Percentiles rank a stretch among this genome's conserved stretches.
Conservation (phyloP, 2,888 invertebrate genomes). For the Morpho deidamia region DNA sequence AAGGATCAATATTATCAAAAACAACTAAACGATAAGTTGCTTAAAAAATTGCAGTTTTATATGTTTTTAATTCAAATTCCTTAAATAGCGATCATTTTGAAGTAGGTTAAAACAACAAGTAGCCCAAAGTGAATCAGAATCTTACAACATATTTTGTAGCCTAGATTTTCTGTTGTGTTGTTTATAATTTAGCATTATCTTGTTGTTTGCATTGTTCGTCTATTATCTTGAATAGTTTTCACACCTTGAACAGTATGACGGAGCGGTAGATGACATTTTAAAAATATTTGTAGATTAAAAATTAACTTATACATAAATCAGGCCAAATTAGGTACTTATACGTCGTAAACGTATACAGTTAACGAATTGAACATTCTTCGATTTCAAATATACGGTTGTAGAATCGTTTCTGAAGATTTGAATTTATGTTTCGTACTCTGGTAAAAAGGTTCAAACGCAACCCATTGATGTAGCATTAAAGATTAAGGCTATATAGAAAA, state of each 20-base stretch:
- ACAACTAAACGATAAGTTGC: too few species aligned
- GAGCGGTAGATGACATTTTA: neutral
- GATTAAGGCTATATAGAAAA: too few species aligned
- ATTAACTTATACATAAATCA: too few species aligned
- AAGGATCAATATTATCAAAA: too few species aligned
- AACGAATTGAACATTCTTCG: too few species aligned
- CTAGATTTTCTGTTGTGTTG: conserved; percentile 8
- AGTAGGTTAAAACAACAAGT: conserved; percentile 1
- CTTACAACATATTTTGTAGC: conserved; percentile 2
- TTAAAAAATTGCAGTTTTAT: neutral
- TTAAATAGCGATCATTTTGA: neutral
- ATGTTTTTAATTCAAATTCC: neutral
- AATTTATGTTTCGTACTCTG: too few species aligned
- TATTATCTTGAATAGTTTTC: conserved; percentile 1
- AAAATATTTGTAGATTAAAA: neutral
- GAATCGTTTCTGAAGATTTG: too few species aligned
- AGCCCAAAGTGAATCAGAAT: conserved; percentile 8
- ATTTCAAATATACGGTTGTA: too few species aligned
- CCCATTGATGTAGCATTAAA: too few species aligned
- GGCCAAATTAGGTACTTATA: too few species aligned
- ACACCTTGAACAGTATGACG: conserved; percentile 6
- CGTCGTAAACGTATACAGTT: too few species aligned
- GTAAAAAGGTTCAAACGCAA: too few species aligned
- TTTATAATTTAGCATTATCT: conserved; percentile 7
- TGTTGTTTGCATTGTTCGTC: conserved; percentile 3